Percentiles rank a stretch among this genome's conserved stretches.
phyloP scores from a whole-genome alignment of 2,113 vertebrate genomes.

The Euleptes europaea region DNA sequence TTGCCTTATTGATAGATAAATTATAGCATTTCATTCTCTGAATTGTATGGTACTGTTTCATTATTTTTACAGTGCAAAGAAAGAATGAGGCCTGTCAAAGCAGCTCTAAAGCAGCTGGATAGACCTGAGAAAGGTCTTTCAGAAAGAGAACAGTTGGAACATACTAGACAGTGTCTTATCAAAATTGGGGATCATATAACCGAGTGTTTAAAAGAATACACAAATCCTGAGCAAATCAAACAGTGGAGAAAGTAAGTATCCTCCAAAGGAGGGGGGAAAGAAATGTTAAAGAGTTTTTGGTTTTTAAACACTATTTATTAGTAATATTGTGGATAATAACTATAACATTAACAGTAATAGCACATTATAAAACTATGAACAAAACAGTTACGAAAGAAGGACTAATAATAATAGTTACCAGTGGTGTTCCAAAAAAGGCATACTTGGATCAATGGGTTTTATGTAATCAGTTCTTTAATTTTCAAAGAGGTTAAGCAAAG shows the following conservation, averaged over 20 bases:
- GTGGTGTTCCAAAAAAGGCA: too few species aligned
- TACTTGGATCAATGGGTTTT: too few species aligned
- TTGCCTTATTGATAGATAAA: too few species aligned
- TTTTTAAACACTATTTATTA: too few species aligned
- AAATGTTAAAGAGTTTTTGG: too few species aligned
- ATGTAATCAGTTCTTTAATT: too few species aligned
- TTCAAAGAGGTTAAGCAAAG: too few species aligned
- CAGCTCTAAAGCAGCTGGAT: conserved; percentile 96
- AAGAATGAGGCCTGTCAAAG: conserved; percentile 97
- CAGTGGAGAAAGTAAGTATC: conserved; percentile 94
- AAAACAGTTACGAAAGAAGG: too few species aligned
- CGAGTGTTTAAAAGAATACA: conserved; percentile 94
- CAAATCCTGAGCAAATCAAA: conserved; percentile 95
- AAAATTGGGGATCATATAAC: conserved; percentile 99
- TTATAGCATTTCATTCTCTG: background rate
- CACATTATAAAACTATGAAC: too few species aligned
- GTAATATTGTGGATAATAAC: too few species aligned
- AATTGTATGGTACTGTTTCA: background rate
- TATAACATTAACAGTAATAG: too few species aligned
- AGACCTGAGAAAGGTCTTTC: conserved; percentile 97
- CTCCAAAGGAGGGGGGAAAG: background rate
- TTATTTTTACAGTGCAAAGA: conserved; percentile 89
- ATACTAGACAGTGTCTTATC: conserved; percentile 95
- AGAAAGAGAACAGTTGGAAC: conserved; percentile 96
- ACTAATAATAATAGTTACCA: too few species aligned